Evolutionary conservation across 2,888 invertebrate genomes (phyloP), one percentile per base, ranked within the genome.

Genomic region (Oithona nana): DNA sequence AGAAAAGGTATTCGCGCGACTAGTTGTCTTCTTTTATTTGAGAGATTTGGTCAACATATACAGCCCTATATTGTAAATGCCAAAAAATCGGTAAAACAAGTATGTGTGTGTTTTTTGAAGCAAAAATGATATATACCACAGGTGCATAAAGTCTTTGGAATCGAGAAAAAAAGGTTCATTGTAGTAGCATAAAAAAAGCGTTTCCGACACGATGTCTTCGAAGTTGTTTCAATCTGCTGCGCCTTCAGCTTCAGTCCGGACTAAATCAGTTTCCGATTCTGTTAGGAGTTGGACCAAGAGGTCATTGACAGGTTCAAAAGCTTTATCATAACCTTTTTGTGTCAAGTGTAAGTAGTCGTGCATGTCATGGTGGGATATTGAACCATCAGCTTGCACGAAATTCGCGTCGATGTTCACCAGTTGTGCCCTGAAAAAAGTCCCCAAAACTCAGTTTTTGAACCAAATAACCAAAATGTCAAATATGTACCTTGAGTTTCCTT

Each of bases 271-370:
- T 28, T 66, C 66, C 22, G 66, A 83, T 75, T 86, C 87, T 68
- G 78, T 80, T 61, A 88, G 75, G 68, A 88, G 79, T 73, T 87
- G 86, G 66, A 82, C 78, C 24, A 88, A 75, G 66, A 88, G 76
- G 73, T 88, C 87, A 72, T 85, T 81, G 58, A 88, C 82, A 24
- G 87, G 86, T 74, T 86, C 86, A 73, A 88, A 88, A 11, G 86
- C 84, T 74, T 89, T 89, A 70, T 81, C 80, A 73, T 88, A 88
- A 61, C 90, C 92, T 58, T 83, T 80, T 74, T 86, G 85, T 1
- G 88, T 89, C 64, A 89, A 79, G 70, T 88, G 84, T 58, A 90
- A 79, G 74, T 88, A 93, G 74, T 93, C 92, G 71, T 86, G 84
- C 87, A 93, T 87, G 71, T 92, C 90, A 70, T 84, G 84, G 71